These are phyloP conservation scores for Schlechtendalia chinensis DNA, from an alignment of 1,140 invertebrate species.

Conservation along the genomic window DNA sequence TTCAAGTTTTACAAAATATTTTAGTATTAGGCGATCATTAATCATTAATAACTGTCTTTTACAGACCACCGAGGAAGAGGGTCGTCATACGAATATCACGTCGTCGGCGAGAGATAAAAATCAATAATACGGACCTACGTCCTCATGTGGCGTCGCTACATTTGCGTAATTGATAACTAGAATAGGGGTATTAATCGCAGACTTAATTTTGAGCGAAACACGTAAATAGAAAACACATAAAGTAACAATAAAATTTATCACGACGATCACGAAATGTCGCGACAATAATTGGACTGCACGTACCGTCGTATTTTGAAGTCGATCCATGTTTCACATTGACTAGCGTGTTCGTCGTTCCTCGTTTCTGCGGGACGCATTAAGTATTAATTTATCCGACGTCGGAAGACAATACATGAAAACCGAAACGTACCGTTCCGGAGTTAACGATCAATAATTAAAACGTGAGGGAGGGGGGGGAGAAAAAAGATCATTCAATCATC, in stretches of 20 bases:
- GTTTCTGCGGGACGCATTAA: neutral
- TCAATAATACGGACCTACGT: neutral
- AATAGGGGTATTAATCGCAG: too few relatives aligned
- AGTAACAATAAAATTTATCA: neutral
- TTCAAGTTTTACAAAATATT: too few relatives aligned
- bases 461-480: too few relatives aligned
- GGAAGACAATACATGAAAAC: neutral
- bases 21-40: too few relatives aligned
- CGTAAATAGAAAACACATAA: neutral
- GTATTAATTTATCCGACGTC: neutral
- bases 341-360: neutral
- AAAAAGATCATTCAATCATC: too few relatives aligned
- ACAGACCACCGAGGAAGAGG: too few relatives aligned
- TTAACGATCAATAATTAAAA: neutral
- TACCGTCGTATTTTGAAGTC: slow-evolving; percentile 12
- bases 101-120: neutral
- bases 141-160: neutral
- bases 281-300: neutral
- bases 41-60: too few relatives aligned
- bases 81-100: neutral
- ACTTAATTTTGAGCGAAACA: neutral
- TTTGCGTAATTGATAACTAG: neutral
- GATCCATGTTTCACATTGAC: neutral
- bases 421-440: neutral
- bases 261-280: neutral